Evolutionary conservation across 1,140 invertebrate species (phyloP), one percentile per base, ranked within the genome.

Genomic region (Carcinoscorpius rotundicauda): DNA sequence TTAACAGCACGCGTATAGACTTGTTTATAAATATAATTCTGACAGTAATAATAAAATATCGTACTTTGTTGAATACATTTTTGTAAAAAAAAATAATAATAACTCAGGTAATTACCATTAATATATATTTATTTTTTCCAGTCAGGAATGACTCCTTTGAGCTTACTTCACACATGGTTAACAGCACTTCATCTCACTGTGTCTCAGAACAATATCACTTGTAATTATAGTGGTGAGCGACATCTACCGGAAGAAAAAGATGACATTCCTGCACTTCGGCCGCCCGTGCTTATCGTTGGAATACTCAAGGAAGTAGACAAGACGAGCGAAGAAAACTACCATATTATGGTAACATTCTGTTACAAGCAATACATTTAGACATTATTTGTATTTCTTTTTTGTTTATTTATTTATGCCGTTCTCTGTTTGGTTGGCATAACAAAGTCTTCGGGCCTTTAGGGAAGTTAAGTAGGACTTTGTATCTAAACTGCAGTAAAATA

Each of bases 211-310:
- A 51, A n/a, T 61, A 11, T 29, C 10, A 10, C 11, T 50, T 10
- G 56, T 48, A 58, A 49, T 56, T 58, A 58, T 61, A 61, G 11
- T 48, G 61, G 52, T 51, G 9, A 59, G 48, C 50, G 6, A 5
- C 29, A 48, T 59, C 58, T 29, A 59, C 5, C 51, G 52, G n/a
- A 55, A 60, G 51, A 69, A 50, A 57, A 66, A 64, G 51, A 56
- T 60, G 9, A 64, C 63, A 52, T 68, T 58, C 52, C 61, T 61
- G 66, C 70, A 6, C 66, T 77, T 6, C 76, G 75, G 51, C 78
- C 78, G 4, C 75, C 77, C 9, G 74, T 79, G 56, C 72, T 79
- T 61, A 72, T 79, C 49, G 76, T 79, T 6, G 78, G 78, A 4
- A 76, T 76, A 1, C 77, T 78, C 65, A 71, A 73, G 61, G 71